Evolutionary conservation across 2,888 invertebrate species (phyloP).

Genomic region (Cremastinae sp.): DNA sequence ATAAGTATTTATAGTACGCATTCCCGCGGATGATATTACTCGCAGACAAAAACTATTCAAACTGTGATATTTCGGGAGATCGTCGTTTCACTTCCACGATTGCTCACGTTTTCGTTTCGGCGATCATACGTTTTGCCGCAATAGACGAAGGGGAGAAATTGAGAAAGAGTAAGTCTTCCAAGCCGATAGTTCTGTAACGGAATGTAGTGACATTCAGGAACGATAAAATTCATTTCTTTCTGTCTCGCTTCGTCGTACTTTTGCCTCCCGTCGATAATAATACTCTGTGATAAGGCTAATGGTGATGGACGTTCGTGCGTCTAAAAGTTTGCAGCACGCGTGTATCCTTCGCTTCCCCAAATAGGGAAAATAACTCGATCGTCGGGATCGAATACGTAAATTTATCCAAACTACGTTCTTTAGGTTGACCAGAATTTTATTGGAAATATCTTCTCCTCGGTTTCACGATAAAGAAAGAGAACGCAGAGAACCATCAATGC

Average conservation of each 20-base stretch:
- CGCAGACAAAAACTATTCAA: conserved; percentile 54
- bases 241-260: not conserved
- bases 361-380: too few relatives aligned
- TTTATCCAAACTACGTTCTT: not conserved
- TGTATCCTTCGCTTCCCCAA: not conserved
- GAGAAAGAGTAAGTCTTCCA: conserved; percentile 35
- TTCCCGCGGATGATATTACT: conserved; percentile 11
- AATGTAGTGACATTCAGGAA: conserved; percentile 20
- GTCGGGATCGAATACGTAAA: not conserved
- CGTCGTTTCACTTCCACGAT: conserved; percentile 38
- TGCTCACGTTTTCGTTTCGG: conserved; percentile 4
- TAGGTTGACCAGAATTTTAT: not conserved
- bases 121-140: conserved; percentile 24
- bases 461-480: conserved; percentile 12
- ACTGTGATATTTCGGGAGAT: conserved; percentile 36
- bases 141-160: conserved; percentile 40
- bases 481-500: conserved; percentile 5
- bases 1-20: conserved; percentile 7
- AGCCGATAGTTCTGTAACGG: conserved; percentile 15
- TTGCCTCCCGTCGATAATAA: conserved; percentile 42
- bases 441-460: not conserved
- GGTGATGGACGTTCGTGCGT: conserved; percentile 38
- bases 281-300: conserved; percentile 52
- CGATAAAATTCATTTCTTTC: conserved; percentile 32
- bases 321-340: not conserved